Percentiles rank a stretch among this genome's conserved stretches.
These are phyloP conservation scores for Erythrolamprus reginae DNA, from an alignment of 2,113 vertebrate species.

Conservation along the genomic window DNA sequence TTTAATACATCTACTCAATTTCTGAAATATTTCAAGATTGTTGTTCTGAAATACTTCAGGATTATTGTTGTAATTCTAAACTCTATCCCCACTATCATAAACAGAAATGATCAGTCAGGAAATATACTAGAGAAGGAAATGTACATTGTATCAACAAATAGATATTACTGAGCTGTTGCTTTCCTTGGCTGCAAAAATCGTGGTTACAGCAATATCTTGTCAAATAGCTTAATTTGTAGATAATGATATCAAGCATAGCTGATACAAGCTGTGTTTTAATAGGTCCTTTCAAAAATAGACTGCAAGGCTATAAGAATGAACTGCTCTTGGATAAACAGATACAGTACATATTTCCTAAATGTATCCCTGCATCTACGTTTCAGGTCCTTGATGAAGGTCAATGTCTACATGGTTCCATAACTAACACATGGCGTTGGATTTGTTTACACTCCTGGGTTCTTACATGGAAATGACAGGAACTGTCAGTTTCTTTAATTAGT, in stretches of 20 bases:
- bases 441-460: slow-evolving; percentile 11
- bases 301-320: not conserved
- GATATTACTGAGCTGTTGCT: slow-evolving; percentile 1
- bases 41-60: not conserved
- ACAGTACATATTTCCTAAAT: not conserved
- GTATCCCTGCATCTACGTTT: not conserved
- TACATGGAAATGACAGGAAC: slow-evolving; percentile 8
- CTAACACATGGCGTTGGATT: slow-evolving; percentile 5
- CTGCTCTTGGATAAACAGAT: slow-evolving; percentile 10
- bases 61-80: not conserved
- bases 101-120: not conserved
- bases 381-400: not conserved
- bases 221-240: slow-evolving; percentile 13
- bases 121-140: not conserved
- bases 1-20: not conserved
- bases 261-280: slow-evolving; percentile 11
- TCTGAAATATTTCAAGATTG: not conserved
- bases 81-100: not conserved
- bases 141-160: slow-evolving; percentile 12
- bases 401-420: not conserved
- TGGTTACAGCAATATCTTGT: not conserved
- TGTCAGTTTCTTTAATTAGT: slow-evolving; percentile 15
- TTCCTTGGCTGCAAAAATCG: not conserved
- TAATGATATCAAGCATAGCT: slow-evolving; percentile 2
- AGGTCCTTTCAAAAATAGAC: slow-evolving; percentile 23